A percentile compares a stretch with the other conserved stretches of the same genome.
phyloP scores from a whole-genome alignment of 1,140 invertebrate species.

The Eumaeus atala region DNA sequence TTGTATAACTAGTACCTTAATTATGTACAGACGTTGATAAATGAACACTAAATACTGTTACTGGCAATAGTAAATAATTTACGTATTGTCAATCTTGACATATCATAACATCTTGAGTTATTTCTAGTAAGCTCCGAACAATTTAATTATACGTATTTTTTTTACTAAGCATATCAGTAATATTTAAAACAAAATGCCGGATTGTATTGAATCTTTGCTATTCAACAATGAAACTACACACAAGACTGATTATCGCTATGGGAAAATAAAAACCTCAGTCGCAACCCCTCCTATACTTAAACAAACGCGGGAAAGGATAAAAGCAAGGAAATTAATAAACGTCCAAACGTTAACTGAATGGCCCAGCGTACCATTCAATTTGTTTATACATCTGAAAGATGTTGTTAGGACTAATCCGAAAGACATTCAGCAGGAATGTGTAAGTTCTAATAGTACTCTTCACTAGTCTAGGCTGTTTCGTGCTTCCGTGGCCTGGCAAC shows the following conservation, averaged over 20 bases:
- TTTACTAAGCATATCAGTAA: too few species aligned
- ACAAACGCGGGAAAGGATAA: background rate
- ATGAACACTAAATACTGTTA: too few species aligned
- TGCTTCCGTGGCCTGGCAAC: too few species aligned
- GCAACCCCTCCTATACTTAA: conserved; percentile 31
- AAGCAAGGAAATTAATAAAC: background rate
- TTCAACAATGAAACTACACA: conserved; percentile 41
- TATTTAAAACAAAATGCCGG: too few species aligned
- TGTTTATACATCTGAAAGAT: conserved; percentile 32
- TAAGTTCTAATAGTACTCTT: conserved; percentile 25
- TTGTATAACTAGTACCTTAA: too few species aligned
- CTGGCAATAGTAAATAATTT: too few species aligned
- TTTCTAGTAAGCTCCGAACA: too few species aligned
- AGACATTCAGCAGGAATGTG: conserved; percentile 29
- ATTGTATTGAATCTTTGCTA: conserved; percentile 31
- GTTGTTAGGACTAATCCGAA: conserved; percentile 37
- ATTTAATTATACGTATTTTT: too few species aligned
- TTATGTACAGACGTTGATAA: too few species aligned
- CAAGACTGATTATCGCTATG: conserved; percentile 30
- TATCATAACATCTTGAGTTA: too few species aligned
- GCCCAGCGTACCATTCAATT: conserved; percentile 32
- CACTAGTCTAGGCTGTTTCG: too few species aligned
- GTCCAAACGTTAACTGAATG: conserved; percentile 35
- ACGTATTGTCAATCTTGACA: too few species aligned
- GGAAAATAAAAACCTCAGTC: conserved; percentile 22